These are phyloP conservation scores for Drosophila chauvacae DNA, from an alignment of 1,140 invertebrate species.

Conservation along the genomic window DNA sequence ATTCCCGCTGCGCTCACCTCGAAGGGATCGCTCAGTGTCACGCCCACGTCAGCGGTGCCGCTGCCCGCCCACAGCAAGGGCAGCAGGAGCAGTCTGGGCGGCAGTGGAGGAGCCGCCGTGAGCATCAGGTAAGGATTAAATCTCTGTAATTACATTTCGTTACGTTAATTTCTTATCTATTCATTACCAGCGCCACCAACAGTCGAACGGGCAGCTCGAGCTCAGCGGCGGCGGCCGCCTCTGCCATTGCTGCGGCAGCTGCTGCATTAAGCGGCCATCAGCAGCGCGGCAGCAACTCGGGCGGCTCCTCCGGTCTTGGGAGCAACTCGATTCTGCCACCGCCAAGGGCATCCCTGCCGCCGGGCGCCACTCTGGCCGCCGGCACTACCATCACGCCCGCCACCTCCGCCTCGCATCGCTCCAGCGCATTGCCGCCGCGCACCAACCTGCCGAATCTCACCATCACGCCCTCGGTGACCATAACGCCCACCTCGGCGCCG, in stretches of 20 bases:
- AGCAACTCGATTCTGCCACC: slow-evolving; percentile 75
- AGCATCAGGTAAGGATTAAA: slow-evolving; percentile 67
- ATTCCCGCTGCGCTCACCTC: slow-evolving; percentile 85
- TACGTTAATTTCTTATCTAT: neutral
- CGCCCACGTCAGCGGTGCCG: slow-evolving; percentile 83
- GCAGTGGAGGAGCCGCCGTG: slow-evolving; percentile 68
- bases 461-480: slow-evolving; percentile 88
- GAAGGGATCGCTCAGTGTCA: slow-evolving; percentile 86
- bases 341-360: slow-evolving; percentile 85
- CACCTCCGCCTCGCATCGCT: slow-evolving; percentile 69
- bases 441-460: slow-evolving; percentile 85
- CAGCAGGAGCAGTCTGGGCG: slow-evolving; percentile 58
- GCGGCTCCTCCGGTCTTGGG: slow-evolving; percentile 2
- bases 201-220: slow-evolving; percentile 64
- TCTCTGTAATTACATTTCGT: no score
- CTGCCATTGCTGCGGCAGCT: slow-evolving; percentile 64
- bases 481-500: slow-evolving; percentile 89
- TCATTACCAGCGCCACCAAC: slow-evolving; percentile 54
- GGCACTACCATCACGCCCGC: slow-evolving; percentile 82
- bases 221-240: slow-evolving; percentile 54
- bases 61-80: slow-evolving; percentile 85
- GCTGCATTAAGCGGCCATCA: slow-evolving; percentile 42
- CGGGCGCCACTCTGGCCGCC: slow-evolving; percentile 86
- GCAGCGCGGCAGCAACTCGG: slow-evolving; percentile 50
- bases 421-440: slow-evolving; percentile 71